Evolutionary conservation across 2,888 invertebrate species (phyloP).

Genomic region (Phortica okadai): DNA sequence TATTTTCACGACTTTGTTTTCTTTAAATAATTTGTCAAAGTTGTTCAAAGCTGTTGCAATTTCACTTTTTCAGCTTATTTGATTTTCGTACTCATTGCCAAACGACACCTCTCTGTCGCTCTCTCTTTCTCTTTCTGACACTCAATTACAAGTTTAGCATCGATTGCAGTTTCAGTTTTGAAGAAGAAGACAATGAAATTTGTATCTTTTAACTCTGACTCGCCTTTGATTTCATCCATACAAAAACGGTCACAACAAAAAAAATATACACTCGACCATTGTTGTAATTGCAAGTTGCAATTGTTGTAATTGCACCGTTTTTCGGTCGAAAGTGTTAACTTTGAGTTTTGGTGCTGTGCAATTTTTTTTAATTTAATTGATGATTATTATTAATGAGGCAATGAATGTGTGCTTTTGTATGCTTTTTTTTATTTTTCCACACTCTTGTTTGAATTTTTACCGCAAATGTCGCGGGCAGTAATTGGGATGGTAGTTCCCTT

Average conservation of each 20-base stretch:
- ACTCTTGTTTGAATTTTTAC: background rate
- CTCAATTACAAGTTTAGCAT: too few relatives aligned
- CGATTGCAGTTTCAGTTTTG: too few relatives aligned
- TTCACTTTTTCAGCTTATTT: constrained; percentile 26
- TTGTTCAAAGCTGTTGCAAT: constrained; percentile 14
- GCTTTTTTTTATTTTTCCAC: background rate
- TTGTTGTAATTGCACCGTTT: background rate
- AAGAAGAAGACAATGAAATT: too few relatives aligned
- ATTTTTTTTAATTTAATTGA: background rate
- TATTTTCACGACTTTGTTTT: constrained; percentile 11
- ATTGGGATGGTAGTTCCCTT: background rate
- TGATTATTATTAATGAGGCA: background rate
- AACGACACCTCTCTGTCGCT: too few relatives aligned
- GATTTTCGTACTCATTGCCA: too few relatives aligned
- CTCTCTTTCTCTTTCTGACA: too few relatives aligned
- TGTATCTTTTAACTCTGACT: too few relatives aligned
- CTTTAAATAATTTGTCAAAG: background rate
- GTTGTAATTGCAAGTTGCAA: background rate
- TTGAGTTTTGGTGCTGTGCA: background rate
- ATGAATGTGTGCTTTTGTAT: background rate
- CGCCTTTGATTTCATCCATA: too few relatives aligned
- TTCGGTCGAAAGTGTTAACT: background rate
- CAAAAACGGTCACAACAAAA: too few relatives aligned
- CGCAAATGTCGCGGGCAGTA: background rate
- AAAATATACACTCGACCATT: background rate